Conservation (phyloP, 1,140 invertebrate species). For the Acyrthosiphon pisum region DNA sequence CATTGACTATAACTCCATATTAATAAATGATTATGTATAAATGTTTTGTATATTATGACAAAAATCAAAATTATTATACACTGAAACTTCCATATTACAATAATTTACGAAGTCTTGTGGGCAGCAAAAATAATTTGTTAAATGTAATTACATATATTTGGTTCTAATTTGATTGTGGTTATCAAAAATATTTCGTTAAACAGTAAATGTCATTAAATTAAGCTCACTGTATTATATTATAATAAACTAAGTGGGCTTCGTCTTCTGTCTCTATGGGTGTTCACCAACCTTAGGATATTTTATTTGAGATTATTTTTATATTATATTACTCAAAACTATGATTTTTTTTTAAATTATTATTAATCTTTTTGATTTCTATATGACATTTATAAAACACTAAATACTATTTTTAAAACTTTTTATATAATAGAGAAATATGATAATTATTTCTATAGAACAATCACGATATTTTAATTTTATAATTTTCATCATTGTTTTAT, state of each 20-base stretch:
- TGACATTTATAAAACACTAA: neutral
- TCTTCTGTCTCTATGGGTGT: neutral
- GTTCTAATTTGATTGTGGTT: neutral
- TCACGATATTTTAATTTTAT: constrained; percentile 1
- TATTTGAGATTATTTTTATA: constrained; percentile 5
- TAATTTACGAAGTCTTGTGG: neutral
- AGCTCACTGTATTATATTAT: neutral
- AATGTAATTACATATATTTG: neutral
- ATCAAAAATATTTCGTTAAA: neutral
- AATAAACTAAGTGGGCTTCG: too few species aligned
- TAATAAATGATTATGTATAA: neutral
- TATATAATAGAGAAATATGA: neutral
- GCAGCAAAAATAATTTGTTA: neutral
- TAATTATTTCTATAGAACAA: neutral
- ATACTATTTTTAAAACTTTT: constrained; percentile 6
- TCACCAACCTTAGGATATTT: neutral
- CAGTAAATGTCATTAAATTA: too few species aligned
- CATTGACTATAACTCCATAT: neutral
- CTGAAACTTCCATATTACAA: neutral
- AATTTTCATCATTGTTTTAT: neutral
- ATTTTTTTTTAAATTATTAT: neutral
- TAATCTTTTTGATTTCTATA: neutral
- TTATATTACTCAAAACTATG: neutral
- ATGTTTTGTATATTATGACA: neutral
- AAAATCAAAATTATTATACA: neutral